phyloP scores from a whole-genome alignment of 2,888 invertebrate genomes.

The Calameuta filiformis region DNA sequence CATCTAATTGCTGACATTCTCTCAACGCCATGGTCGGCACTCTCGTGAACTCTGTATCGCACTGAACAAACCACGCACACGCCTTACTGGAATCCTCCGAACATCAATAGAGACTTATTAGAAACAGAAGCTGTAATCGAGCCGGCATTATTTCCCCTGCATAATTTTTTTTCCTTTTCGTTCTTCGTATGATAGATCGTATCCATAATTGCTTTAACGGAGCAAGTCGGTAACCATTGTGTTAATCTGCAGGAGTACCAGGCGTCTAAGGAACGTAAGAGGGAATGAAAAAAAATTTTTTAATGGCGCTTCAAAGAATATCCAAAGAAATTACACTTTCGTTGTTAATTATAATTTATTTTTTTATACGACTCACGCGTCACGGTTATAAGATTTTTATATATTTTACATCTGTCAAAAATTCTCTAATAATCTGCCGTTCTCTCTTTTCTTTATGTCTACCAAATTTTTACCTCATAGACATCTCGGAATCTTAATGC shows the following conservation, averaged over 20 bases:
- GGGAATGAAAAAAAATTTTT: not conserved
- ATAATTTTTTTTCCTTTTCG: not conserved
- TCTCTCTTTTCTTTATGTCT: too few species aligned
- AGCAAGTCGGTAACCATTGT: not conserved
- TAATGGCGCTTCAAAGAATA: not conserved
- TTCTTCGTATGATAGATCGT: not conserved
- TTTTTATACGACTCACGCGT: not conserved
- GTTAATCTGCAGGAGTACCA: not conserved
- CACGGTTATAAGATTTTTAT: not conserved
- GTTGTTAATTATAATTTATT: not conserved
- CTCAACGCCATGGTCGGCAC: not conserved
- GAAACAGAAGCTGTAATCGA: conserved; percentile 20
- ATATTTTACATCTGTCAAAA: not conserved
- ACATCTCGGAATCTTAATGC: not conserved
- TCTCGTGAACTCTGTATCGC: not conserved
- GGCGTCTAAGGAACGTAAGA: too few species aligned
- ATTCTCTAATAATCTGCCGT: not conserved
- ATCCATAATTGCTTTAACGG: not conserved
- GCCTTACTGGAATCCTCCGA: not conserved
- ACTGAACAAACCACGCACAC: not conserved
- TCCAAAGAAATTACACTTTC: not conserved
- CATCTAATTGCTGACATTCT: conserved; percentile 16
- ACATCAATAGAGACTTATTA: conserved; percentile 22
- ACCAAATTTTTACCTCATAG: not conserved
- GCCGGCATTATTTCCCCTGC: conserved; percentile 1